A percentile compares a stretch with the other conserved stretches of the same genome.
phyloP scores from a whole-genome alignment of 2,113 vertebrate genomes.

The Melanerpes formicivorus region DNA sequence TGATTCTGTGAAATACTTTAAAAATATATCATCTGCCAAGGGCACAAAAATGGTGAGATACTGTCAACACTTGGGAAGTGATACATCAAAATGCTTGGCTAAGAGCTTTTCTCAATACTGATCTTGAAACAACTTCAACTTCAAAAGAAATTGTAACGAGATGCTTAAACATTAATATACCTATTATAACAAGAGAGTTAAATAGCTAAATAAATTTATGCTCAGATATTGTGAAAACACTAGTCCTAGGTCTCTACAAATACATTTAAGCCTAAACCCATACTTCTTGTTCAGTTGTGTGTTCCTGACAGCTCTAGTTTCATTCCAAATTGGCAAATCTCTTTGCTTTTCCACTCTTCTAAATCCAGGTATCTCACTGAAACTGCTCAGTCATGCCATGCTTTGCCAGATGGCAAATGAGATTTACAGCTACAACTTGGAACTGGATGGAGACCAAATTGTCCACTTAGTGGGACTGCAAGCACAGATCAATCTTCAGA shows the following conservation, averaged over 20 bases:
- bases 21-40: neutral
- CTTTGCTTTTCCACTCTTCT: neutral
- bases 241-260: neutral
- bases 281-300: neutral
- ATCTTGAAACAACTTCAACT: neutral
- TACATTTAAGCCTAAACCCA: neutral
- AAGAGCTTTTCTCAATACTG: neutral
- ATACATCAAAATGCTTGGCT: neutral
- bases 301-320: neutral
- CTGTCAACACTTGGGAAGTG: neutral
- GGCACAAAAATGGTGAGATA: neutral
- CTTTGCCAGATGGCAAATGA: neutral
- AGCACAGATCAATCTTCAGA: neutral
- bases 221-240: neutral
- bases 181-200: neutral
- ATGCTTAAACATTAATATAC: neutral
- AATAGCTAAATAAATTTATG: neutral
- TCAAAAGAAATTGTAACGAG: neutral
- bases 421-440: neutral
- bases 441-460: neutral
- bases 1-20: neutral
- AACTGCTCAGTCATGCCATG: neutral
- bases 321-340: neutral
- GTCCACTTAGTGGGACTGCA: neutral
- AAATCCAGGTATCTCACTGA: neutral